Conservation (phyloP, 2,888 invertebrate species). For the Chelonus formosanus region DNA sequence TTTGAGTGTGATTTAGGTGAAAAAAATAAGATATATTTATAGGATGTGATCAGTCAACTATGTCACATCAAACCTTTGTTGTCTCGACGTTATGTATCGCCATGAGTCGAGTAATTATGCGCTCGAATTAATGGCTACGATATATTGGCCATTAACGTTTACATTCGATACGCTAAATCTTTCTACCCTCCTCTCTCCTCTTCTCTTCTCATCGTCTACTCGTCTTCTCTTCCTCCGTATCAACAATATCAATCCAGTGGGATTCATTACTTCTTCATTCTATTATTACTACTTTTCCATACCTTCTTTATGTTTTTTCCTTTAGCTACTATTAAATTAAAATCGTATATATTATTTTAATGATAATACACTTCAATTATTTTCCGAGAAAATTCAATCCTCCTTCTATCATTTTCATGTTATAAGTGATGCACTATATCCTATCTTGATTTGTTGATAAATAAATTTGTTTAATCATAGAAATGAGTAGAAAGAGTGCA, state of each 20-base stretch:
- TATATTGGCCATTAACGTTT: constrained; percentile 34
- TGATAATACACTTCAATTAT: too few relatives aligned
- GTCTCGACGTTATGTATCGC: constrained; percentile 34
- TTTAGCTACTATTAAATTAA: too few relatives aligned
- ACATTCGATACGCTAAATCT: constrained; percentile 28
- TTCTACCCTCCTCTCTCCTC: constrained; percentile 6
- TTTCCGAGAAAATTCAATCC: too few relatives aligned
- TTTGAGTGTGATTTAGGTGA: too few relatives aligned
- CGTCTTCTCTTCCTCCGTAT: background rate
- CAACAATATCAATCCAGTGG: constrained; percentile 4
- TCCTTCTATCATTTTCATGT: too few relatives aligned
- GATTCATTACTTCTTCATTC: constrained; percentile 6
- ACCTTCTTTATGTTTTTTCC: background rate
- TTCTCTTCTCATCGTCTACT: background rate
- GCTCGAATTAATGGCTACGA: constrained; percentile 36
- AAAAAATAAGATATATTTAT: too few relatives aligned
- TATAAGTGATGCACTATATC: too few relatives aligned
- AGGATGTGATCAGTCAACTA: too few relatives aligned
- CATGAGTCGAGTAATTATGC: constrained; percentile 33
- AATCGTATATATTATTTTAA: too few relatives aligned
- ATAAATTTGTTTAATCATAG: too few relatives aligned
- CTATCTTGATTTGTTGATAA: too few relatives aligned
- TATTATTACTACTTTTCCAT: constrained; percentile 2
- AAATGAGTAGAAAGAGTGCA: too few relatives aligned
- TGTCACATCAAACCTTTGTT: constrained; percentile 35